These are phyloP conservation scores for Phania funesta DNA, from an alignment of 2,888 invertebrate genomes.

Conservation along the genomic window DNA sequence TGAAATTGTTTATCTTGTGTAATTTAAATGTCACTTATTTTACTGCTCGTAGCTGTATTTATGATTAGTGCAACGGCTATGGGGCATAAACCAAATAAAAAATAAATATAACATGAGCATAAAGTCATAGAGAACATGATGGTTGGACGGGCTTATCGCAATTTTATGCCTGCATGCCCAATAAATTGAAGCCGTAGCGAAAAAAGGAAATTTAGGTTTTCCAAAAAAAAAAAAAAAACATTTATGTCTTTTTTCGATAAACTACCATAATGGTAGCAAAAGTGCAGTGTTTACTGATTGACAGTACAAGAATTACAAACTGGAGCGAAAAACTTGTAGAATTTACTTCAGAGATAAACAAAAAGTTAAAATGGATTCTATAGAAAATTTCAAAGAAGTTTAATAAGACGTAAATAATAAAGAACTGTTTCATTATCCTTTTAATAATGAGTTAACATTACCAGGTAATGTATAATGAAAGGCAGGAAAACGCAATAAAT, in stretches of 20 bases:
- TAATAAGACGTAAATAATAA: neutral
- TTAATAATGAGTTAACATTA: too few relatives aligned
- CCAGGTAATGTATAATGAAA: too few relatives aligned
- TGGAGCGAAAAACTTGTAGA: slow-evolving; percentile 10
- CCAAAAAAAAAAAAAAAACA: neutral
- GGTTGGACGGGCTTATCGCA: slow-evolving; percentile 20
- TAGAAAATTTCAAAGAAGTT: neutral
- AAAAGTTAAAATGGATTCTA: neutral
- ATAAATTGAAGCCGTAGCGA: slow-evolving; percentile 16
- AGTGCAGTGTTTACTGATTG: neutral
- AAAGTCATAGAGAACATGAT: neutral
- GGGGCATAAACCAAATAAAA: slow-evolving; percentile 22
- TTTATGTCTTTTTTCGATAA: neutral
- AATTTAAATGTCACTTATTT: slow-evolving; percentile 58
- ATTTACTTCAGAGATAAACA: neutral
- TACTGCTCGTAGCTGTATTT: slow-evolving; percentile 34
- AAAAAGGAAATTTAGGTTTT: slow-evolving; percentile 22
- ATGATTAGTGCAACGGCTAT: slow-evolving; percentile 40
- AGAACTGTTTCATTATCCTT: neutral
- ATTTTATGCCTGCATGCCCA: slow-evolving; percentile 44
- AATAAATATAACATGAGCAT: slow-evolving; percentile 9
- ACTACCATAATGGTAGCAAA: slow-evolving; percentile 4
- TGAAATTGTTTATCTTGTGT: slow-evolving; percentile 63
- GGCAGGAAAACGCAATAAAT: too few relatives aligned
- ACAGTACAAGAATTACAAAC: neutral